A percentile compares a stretch with the other conserved stretches of the same genome.
Evolutionary conservation across 2,797 vertebrate species (phyloP).

Genomic region (Antennarius maculatus): DNA sequence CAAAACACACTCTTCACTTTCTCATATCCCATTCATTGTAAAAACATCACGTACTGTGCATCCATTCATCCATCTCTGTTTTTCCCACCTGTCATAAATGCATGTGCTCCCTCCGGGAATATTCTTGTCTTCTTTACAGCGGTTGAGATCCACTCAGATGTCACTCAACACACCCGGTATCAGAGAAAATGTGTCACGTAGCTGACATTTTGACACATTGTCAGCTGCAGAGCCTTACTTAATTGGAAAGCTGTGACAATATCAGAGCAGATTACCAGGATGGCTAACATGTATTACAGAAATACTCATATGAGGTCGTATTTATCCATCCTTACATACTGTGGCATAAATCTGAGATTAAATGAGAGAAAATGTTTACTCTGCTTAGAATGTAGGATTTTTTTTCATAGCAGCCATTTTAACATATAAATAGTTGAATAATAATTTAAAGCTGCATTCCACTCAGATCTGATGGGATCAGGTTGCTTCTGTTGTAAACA

Average conservation of each 20-base stretch:
- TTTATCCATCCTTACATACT: background rate
- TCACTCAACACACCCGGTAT: conserved; percentile 27
- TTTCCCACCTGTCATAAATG: background rate
- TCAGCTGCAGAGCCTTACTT: conserved; percentile 33
- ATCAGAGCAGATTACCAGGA: conserved; percentile 17
- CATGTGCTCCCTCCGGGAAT: conserved; percentile 17
- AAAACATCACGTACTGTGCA: background rate
- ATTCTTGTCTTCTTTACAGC: conserved; percentile 15
- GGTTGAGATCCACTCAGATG: conserved; percentile 33
- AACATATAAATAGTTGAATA: no score
- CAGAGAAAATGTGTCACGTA: conserved; percentile 37
- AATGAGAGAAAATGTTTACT: background rate
- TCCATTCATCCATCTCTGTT: background rate
- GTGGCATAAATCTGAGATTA: background rate
- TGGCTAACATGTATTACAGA: conserved; percentile 3
- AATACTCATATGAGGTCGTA: background rate
- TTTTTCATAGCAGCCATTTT: no score
- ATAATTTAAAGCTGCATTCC: no score
- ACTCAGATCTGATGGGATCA: no score
- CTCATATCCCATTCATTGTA: background rate
- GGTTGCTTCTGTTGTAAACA: no score
- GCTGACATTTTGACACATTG: conserved; percentile 60
- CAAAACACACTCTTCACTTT: background rate
- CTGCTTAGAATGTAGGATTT: no score
- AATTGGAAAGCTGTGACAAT: conserved; percentile 29